phyloP scores from a whole-genome alignment of 2,113 vertebrate genomes.

The Morone saxatilis region DNA sequence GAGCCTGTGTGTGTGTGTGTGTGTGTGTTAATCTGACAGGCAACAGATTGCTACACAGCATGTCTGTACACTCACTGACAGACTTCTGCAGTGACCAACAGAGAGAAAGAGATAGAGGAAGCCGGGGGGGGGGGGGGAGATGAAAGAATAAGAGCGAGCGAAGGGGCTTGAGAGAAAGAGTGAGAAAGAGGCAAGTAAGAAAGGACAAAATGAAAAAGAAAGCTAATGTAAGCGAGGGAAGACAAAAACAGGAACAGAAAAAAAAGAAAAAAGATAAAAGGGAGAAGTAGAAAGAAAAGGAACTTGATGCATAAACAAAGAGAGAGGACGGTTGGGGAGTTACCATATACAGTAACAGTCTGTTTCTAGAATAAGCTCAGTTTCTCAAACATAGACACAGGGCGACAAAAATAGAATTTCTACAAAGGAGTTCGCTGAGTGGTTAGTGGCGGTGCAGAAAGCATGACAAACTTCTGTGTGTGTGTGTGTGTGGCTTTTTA shows the following conservation, averaged over 20 bases:
- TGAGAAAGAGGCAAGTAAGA: neutral
- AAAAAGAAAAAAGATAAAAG: neutral
- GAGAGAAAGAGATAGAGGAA: neutral
- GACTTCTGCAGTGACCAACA: neutral
- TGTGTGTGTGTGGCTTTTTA: slow-evolving; percentile 34
- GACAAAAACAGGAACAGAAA: neutral
- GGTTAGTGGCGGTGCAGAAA: slow-evolving; percentile 65
- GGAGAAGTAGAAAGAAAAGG: slow-evolving; percentile 41
- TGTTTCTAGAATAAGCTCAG: slow-evolving; percentile 56
- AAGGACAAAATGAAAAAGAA: neutral
- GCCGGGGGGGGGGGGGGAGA: neutral
- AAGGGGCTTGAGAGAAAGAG: no score
- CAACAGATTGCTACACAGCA: slow-evolving; percentile 64
- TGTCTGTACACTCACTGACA: slow-evolving; percentile 27
- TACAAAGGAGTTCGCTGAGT: slow-evolving; percentile 61
- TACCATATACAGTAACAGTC: slow-evolving; percentile 69
- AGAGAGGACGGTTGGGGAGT: slow-evolving; percentile 38
- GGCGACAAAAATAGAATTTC: slow-evolving; percentile 69
- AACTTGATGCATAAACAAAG: slow-evolving; percentile 32
- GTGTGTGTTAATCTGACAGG: slow-evolving; percentile 27
- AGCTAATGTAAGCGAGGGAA: neutral
- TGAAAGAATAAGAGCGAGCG: neutral
- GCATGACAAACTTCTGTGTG: slow-evolving; percentile 59
- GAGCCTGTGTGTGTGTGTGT: neutral
- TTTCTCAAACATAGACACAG: slow-evolving; percentile 67